phyloP scores from a whole-genome alignment of 2,888 invertebrate species.

The Tenthredo mesomela region DNA sequence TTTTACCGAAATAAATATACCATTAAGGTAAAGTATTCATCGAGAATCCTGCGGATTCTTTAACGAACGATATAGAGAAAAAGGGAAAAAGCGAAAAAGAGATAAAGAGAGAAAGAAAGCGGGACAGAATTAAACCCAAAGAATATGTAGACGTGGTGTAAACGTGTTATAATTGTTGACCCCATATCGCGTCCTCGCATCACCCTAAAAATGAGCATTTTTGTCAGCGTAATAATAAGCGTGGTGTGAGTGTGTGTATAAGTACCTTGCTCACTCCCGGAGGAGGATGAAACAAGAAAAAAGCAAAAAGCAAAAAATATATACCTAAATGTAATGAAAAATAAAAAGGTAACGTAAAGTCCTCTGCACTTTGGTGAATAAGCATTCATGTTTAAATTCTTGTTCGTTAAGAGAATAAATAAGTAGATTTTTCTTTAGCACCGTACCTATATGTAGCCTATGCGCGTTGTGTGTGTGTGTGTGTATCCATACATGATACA shows the following conservation, averaged over 20 bases:
- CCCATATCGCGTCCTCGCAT: not conserved
- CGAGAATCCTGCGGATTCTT: not conserved
- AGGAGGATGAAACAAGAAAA: not conserved
- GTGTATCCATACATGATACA: too few relatives aligned
- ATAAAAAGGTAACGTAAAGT: not conserved
- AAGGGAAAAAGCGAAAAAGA: not conserved
- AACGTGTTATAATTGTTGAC: constrained; percentile 4
- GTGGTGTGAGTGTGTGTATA: not conserved
- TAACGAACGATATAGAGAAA: not conserved
- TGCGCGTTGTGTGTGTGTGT: not conserved
- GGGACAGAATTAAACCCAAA: not conserved
- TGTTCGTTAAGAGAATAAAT: constrained; percentile 29
- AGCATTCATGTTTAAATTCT: constrained; percentile 2
- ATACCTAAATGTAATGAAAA: not conserved
- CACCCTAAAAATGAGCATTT: not conserved
- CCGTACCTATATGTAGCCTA: not conserved
- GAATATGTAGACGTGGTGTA: not conserved
- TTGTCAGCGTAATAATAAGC: not conserved
- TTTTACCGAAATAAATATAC: not conserved
- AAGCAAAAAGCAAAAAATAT: not conserved
- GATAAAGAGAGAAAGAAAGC: not conserved
- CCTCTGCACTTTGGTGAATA: not conserved
- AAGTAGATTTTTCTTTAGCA: constrained; percentile 11
- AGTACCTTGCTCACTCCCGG: not conserved
- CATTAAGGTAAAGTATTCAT: not conserved